Conservation (phyloP, 2,113 vertebrate genomes). For the Nansenia antarctica region DNA sequence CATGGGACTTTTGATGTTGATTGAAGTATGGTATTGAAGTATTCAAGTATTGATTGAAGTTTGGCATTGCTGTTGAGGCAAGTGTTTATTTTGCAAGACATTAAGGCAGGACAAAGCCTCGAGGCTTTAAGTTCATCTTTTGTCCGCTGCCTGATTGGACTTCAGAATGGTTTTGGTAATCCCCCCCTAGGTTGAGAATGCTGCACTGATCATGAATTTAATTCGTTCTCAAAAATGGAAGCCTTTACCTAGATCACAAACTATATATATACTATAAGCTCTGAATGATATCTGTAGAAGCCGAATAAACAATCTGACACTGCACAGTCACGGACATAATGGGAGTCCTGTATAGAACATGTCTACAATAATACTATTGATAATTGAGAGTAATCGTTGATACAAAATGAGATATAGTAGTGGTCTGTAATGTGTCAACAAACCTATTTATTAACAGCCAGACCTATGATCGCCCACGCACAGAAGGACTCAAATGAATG, state of each 20-base stretch:
- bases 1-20: neutral
- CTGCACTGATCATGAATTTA: neutral
- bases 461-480: too few species aligned
- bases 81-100: neutral
- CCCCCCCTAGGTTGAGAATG: neutral
- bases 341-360: neutral
- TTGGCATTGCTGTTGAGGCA: neutral
- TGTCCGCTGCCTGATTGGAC: too few species aligned
- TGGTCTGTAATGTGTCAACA: too few species aligned
- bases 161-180: too few species aligned
- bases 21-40: neutral
- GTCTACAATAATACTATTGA: neutral
- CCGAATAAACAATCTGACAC: too few species aligned
- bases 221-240: neutral
- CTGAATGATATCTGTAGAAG: neutral
- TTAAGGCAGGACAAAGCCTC: neutral
- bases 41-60: neutral
- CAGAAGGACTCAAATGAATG: too few species aligned
- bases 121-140: too few species aligned
- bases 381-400: too few species aligned
- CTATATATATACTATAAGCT: neutral
- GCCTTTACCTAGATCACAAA: neutral
- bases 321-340: neutral
- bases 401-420: too few species aligned
- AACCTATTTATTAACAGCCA: too few species aligned